Percentiles rank a stretch among this genome's conserved stretches.
Evolutionary conservation across 1,140 invertebrate genomes (phyloP).

Genomic region (Heliconius eleuchia): DNA sequence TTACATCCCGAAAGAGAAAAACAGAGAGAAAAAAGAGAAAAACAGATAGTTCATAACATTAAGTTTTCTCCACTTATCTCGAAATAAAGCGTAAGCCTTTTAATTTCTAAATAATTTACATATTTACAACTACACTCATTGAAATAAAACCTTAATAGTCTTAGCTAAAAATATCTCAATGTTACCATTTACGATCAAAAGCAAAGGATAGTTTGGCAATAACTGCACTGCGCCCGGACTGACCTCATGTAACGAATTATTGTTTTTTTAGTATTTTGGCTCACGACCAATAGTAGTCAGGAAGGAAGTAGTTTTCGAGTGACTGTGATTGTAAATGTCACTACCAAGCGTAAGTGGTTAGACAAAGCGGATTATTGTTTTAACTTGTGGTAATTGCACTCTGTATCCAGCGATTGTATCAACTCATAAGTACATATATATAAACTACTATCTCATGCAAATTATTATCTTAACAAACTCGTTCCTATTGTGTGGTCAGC

Average conservation of each 20-base stretch:
- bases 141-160: not conserved
- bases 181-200: constrained; percentile 14
- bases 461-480: not conserved
- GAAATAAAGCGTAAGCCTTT: not conserved
- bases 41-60: too few species aligned
- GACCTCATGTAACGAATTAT: constrained; percentile 26
- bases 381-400: not conserved
- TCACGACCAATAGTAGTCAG: constrained; percentile 15
- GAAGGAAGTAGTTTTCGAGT: constrained; percentile 24
- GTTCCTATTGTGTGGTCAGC: not conserved
- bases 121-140: not conserved
- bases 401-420: not conserved
- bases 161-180: constrained; percentile 15
- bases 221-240: constrained; percentile 25
- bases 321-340: constrained; percentile 8
- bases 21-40: too few species aligned
- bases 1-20: too few species aligned
- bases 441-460: not conserved
- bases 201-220: constrained; percentile 17
- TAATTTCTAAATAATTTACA: too few species aligned
- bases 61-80: not conserved
- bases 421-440: not conserved
- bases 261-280: constrained; percentile 24
- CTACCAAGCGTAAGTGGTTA: not conserved
- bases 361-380: constrained; percentile 14